A percentile compares a stretch with the other conserved stretches of the same genome.
Evolutionary conservation across 2,797 vertebrate species (phyloP).

Genomic region (Brachymystax lenok): DNA sequence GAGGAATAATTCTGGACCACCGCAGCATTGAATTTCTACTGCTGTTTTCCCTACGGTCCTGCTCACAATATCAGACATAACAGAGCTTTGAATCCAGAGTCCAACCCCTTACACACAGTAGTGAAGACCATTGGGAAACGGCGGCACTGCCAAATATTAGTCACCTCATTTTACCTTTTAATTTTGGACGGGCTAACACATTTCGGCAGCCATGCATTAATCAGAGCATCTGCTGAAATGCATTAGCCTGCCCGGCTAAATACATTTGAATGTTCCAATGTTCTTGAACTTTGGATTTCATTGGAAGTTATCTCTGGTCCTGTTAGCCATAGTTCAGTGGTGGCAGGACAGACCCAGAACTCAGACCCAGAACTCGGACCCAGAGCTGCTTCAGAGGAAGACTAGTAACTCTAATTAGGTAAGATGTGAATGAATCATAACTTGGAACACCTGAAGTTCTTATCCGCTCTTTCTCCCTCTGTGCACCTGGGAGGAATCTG

Average conservation of each 20-base stretch:
- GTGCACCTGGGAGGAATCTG: not conserved
- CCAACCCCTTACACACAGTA: conserved; percentile 64
- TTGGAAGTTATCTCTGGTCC: conserved; percentile 55
- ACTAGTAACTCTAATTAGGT: conserved; percentile 66
- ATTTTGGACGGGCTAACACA: too few species aligned
- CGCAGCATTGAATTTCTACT: conserved; percentile 66
- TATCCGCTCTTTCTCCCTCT: not conserved
- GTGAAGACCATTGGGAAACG: conserved; percentile 51
- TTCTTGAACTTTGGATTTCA: too few species aligned
- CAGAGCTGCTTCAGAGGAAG: conserved; percentile 47
- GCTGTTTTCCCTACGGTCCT: conserved; percentile 63
- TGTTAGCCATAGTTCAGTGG: conserved; percentile 57
- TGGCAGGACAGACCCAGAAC: conserved; percentile 60
- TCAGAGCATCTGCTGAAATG: too few species aligned
- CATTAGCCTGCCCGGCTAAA: too few species aligned
- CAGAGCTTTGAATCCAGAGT: conserved; percentile 55
- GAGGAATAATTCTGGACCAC: conserved; percentile 68
- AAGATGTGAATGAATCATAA: conserved; percentile 60
- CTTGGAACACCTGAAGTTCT: conserved; percentile 51
- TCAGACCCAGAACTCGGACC: not conserved
- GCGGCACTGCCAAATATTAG: too few species aligned
- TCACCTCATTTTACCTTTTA: too few species aligned
- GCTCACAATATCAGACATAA: conserved; percentile 56
- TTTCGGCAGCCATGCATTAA: too few species aligned
- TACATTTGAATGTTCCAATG: too few species aligned